Evolutionary conservation across 2,113 vertebrate species (phyloP).

Genomic region (Rousettus leschenaultii): DNA sequence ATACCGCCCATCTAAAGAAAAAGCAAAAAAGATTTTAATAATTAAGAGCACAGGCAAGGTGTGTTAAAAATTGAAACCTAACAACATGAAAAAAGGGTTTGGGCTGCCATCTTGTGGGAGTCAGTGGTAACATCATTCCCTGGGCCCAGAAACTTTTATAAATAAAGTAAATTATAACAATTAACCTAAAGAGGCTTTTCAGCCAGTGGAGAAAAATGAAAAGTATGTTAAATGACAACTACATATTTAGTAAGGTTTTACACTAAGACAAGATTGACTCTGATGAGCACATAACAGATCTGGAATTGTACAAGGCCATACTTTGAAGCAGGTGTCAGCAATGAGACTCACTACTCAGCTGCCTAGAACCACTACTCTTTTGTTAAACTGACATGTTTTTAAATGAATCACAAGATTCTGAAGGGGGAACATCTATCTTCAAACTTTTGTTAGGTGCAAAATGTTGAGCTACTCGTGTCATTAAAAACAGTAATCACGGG

Average conservation of each 20-base stretch:
- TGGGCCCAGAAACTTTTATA: not conserved
- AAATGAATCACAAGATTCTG: not conserved
- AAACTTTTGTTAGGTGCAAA: not conserved
- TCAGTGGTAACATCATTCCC: not conserved
- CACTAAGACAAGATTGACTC: not conserved
- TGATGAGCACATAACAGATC: not conserved
- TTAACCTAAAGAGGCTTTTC: not conserved
- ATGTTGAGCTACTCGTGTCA: not conserved
- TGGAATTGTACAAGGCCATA: not conserved
- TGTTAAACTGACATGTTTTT: not conserved
- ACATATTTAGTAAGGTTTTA: not conserved
- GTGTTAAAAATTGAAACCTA: not conserved
- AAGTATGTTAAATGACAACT: not conserved
- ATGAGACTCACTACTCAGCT: not conserved
- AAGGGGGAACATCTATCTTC: not conserved
- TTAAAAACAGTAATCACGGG: not conserved
- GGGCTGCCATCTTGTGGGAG: conserved; percentile 66
- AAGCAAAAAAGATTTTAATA: conserved; percentile 3
- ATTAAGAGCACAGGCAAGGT: not conserved
- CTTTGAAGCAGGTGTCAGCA: not conserved
- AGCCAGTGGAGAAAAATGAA: not conserved
- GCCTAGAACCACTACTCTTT: not conserved
- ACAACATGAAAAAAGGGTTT: not conserved
- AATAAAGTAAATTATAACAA: not conserved
- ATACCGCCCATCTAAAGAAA: conserved; percentile 87